Conservation (phyloP, 2,113 vertebrate species). For the Phyllostomus hastatus region DNA sequence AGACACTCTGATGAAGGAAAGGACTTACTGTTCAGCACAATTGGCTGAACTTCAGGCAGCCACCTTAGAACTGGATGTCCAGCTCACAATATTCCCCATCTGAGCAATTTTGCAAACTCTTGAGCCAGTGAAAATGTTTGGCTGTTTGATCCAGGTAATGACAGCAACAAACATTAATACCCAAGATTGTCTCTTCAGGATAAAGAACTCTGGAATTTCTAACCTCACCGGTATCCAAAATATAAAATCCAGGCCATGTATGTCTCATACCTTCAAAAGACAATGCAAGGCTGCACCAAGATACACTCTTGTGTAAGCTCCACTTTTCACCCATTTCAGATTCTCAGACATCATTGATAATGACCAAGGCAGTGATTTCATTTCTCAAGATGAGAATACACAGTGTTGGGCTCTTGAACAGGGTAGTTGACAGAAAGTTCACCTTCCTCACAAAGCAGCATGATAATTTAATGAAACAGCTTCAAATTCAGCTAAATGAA, state of each 20-base stretch:
- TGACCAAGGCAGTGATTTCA: not conserved
- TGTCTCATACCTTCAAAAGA: not conserved
- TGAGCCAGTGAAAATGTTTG: not conserved
- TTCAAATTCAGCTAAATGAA: not conserved
- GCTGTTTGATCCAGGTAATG: fast-evolving
- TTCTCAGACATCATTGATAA: no score
- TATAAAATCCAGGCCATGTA: not conserved
- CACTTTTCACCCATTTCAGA: not conserved
- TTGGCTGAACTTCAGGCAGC: not conserved
- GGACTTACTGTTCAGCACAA: not conserved
- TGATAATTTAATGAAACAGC: not conserved
- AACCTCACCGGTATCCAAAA: not conserved
- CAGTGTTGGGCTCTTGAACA: not conserved
- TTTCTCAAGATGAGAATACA: not conserved
- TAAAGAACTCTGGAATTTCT: not conserved
- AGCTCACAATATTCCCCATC: not conserved
- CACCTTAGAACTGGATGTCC: not conserved
- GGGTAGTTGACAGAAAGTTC: not conserved
- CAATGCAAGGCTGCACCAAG: not conserved
- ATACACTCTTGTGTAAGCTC: not conserved
- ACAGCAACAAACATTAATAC: not conserved
- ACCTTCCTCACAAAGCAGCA: not conserved
- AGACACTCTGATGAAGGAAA: not conserved
- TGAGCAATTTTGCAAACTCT: not conserved
- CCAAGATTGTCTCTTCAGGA: not conserved